These are phyloP conservation scores for Notolabrus celidotus DNA, from an alignment of 2,797 vertebrate species.

Conservation along the genomic window DNA sequence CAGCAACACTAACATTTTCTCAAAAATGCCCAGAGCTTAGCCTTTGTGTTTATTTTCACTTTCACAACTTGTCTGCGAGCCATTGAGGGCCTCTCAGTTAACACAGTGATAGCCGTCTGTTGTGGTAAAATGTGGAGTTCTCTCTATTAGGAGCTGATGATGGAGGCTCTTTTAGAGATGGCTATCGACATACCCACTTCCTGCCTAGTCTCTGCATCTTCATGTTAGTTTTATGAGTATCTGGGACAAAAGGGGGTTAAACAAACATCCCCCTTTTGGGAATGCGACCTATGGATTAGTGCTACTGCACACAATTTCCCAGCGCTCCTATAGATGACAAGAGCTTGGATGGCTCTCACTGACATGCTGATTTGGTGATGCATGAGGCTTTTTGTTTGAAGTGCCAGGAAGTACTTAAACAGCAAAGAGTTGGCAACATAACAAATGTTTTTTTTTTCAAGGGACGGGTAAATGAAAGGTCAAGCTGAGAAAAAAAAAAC, in stretches of 20 bases:
- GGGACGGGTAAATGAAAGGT: slow-evolving; percentile 3
- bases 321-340: slow-evolving; percentile 31
- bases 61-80: slow-evolving; percentile 16
- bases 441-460: slow-evolving; percentile 32
- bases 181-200: slow-evolving; percentile 61
- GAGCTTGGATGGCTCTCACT: slow-evolving; percentile 19
- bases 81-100: slow-evolving; percentile 23
- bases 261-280: slow-evolving; percentile 74
- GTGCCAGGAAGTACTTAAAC: slow-evolving; percentile 31
- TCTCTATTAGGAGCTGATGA: slow-evolving; percentile 58
- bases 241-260: slow-evolving; percentile 68
- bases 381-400: slow-evolving; percentile 33
- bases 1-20: slow-evolving; percentile 17
- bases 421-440: slow-evolving; percentile 16
- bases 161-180: slow-evolving; percentile 66
- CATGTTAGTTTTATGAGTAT: slow-evolving; percentile 66
- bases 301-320: slow-evolving; percentile 51
- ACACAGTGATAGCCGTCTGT: slow-evolving; percentile 30
- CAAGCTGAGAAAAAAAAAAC: background rate
- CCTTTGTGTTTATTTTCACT: slow-evolving; percentile 34
- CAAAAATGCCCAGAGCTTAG: background rate
- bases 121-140: slow-evolving; percentile 27
- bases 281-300: slow-evolving; percentile 68
- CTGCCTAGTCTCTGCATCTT: slow-evolving; percentile 56
- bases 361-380: slow-evolving; percentile 24